A percentile compares a stretch with the other conserved stretches of the same genome.
These are phyloP conservation scores for Campaea margaritaria DNA, from an alignment of 2,888 invertebrate species.

Conservation along the genomic window DNA sequence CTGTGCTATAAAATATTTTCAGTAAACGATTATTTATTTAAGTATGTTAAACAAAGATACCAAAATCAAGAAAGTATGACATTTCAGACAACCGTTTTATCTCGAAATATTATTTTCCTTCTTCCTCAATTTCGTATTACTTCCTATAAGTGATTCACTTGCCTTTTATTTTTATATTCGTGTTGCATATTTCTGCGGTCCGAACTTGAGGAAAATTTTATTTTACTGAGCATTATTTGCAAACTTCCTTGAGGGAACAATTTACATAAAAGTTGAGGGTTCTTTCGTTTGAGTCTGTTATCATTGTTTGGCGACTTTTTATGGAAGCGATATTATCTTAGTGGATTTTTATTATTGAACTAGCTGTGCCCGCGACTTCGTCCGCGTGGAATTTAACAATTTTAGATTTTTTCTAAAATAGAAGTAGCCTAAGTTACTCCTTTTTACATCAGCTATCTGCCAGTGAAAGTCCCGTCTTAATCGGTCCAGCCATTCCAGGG, in stretches of 20 bases:
- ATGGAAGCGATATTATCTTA: constrained; percentile 30
- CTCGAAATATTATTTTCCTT: constrained; percentile 11
- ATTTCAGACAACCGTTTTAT: constrained; percentile 1
- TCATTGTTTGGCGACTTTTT: constrained; percentile 34
- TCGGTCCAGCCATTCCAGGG: too few relatives aligned
- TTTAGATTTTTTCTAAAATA: too few relatives aligned
- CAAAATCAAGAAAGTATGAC: too few relatives aligned
- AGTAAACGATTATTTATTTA: too few relatives aligned
- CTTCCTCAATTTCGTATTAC: constrained; percentile 22
- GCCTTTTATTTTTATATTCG: constrained; percentile 22
- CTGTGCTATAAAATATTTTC: too few relatives aligned
- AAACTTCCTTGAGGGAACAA: constrained; percentile 36
- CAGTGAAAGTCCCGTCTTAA: too few relatives aligned
- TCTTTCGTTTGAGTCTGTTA: constrained; percentile 33
- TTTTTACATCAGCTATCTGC: too few relatives aligned
- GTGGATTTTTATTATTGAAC: constrained; percentile 1
- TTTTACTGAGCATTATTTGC: constrained; percentile 34
- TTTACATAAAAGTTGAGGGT: constrained; percentile 44
- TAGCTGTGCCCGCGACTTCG: too few relatives aligned
- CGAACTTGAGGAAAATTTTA: constrained; percentile 23
- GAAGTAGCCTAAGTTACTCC: too few relatives aligned
- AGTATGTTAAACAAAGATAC: too few relatives aligned
- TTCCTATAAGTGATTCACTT: constrained; percentile 25
- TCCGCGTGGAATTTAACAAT: too few relatives aligned
- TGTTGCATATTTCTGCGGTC: constrained; percentile 26